These are phyloP conservation scores for Triplophysa yarkandensis DNA, from an alignment of 2,797 vertebrate species.

Conservation along the genomic window DNA sequence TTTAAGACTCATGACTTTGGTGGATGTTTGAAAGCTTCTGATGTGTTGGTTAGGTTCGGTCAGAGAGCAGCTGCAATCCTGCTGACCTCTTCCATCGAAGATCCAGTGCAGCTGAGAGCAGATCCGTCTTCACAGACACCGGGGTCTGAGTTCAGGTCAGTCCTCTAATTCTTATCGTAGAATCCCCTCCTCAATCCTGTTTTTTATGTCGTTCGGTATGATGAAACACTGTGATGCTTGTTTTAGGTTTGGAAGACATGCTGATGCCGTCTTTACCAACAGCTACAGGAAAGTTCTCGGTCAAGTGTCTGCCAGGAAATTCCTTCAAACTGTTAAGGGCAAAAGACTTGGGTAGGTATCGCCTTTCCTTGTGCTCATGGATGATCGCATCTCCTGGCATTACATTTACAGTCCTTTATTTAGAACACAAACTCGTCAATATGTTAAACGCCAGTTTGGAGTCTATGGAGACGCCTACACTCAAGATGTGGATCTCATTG, in stretches of 20 bases:
- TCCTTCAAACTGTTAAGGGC: conserved; percentile 89
- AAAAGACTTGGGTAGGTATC: conserved; percentile 83
- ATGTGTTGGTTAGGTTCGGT: conserved; percentile 66
- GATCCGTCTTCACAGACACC: conserved; percentile 60
- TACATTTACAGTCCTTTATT: neutral
- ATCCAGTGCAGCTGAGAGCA: conserved; percentile 63
- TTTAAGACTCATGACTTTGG: too few species aligned
- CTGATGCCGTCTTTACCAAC: conserved; percentile 93
- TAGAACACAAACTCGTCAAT: conserved; percentile 65
- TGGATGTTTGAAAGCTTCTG: neutral
- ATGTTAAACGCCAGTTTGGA: conserved; percentile 70
- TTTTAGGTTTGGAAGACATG: conserved; percentile 83
- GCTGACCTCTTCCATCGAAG: conserved; percentile 72
- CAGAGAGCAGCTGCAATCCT: conserved; percentile 73
- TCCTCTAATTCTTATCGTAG: neutral
- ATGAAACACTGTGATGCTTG: neutral
- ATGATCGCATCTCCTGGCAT: neutral
- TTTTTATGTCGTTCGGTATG: neutral
- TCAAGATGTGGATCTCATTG: conserved; percentile 72
- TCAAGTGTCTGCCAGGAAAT: conserved; percentile 88
- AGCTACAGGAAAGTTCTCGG: conserved; percentile 91
- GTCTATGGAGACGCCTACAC: conserved; percentile 72
- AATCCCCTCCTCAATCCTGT: neutral
- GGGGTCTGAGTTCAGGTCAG: conserved; percentile 70
- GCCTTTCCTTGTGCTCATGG: neutral